Evolutionary conservation across 2,888 invertebrate genomes (phyloP), one percentile per base, ranked within the genome.

Genomic region (Glyphotaelius pellucidus): DNA sequence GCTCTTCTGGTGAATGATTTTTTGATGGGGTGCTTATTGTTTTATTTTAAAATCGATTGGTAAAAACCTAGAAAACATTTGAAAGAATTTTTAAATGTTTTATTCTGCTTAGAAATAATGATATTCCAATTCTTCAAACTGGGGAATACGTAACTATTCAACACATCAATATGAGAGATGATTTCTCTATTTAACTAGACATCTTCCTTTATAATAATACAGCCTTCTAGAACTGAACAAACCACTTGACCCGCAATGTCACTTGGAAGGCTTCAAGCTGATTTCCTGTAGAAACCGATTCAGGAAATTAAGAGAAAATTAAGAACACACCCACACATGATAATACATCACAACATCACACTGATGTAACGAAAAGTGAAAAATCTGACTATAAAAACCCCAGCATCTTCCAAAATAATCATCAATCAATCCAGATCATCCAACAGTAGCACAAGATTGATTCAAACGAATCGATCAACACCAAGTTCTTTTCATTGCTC

Each of bases 211-310:
- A 19, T 7, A 67, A 67, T 19, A 67, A n/a, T 67, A 67, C 25
- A 67, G 9, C 67, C 67, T 67, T 67, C 67, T 67, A 25, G 67
- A 67, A 9, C 67, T 25, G 25, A 67, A 67, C 67, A 67, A 67
- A 67, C 67, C 25, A 4, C n/a, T 67, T 67, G 25, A 67, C 67
- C 25, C n/a, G 2, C 67, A 67, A 52, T 19, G 38, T n/a, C 67
- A 90, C 38, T 90, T 86, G 32, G 15, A 52, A 11, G 90, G 89
- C 85, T 89, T 89, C 89, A 15, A 15, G 30, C 32, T 30, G 32
- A 90, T 90, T 90, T 90, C 90, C 90, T 86, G 84, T 42, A 32
- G 30, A 67, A 86, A 90, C 32, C 79, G 86, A 11, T 85, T 38
- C 89, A 81, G 67, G 67, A 67, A 67, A 67, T 67, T 67, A 67